Base-by-base conservation (phyloP, 2,113 vertebrate genomes). In the Hyperopisus bebe region DNA sequence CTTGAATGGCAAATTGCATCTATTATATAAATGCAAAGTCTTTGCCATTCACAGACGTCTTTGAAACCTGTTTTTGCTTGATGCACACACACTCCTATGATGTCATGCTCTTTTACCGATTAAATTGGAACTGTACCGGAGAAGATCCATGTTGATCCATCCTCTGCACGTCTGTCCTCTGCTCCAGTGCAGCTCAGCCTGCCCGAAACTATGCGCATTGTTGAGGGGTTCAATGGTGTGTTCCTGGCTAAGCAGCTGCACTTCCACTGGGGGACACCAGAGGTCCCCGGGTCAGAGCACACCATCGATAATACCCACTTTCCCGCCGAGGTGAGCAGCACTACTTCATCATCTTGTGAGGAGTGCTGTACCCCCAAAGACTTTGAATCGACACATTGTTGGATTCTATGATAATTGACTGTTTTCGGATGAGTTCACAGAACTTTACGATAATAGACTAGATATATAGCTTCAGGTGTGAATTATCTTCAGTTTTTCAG, bases 191-290 rank as follows among this genome's bases (percentile, higher is more conserved):
- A 91, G 89, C 86, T 94, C 86, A 86, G 31, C 31, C 90, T 94
- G 55, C 93, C 93, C 10, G 70, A 84, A 77, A 92, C 88, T 83
- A 92, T 94, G 92, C 91, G 87, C 3, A 92, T 94, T n/a, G 50
- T 91, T 42, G 89, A 46, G 0, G 93, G 93, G 21, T 93, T 93
- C 21, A 88, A 92, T 53, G 74, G 89, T 0, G 42, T 91, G 17
- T 94, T 91, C 74, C 31, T 90, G 1, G 93, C 93, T 3, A 77
- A 89, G 1, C 94, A 95, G 90, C 89, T 95, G 50, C 94, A 95
- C 58, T 95, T 95, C 82, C 94, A 95, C 89, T 95, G 94, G 94
- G 94, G 94, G 1, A 94, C 90, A 2, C 70, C 11, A 3, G 91
- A 89, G 19, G 91, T 90, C 42, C 89, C 91, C 0, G 94, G 94